These are phyloP conservation scores for Cyanoramphus novaezelandiae DNA, from an alignment of 2,113 vertebrate species.

Conservation along the genomic window DNA sequence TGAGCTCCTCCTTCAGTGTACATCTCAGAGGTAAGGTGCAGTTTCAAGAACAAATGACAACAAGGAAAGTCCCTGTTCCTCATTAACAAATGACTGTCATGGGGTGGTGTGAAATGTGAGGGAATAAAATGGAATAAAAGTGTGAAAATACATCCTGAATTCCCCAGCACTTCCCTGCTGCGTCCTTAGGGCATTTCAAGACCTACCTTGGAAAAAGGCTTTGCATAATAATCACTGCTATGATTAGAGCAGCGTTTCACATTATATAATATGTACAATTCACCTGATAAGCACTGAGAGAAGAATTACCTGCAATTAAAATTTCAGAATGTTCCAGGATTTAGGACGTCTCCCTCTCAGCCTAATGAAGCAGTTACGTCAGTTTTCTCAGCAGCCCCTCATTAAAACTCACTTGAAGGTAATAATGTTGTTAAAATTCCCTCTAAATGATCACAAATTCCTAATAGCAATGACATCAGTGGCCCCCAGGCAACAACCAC, in stretches of 20 bases:
- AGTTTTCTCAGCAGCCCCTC: not conserved
- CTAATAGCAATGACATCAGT: rapidly evolving
- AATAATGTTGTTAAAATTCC: not conserved
- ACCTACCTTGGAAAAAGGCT: constrained; percentile 32
- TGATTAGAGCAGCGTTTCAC: not conserved
- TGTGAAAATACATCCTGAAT: constrained; percentile 7
- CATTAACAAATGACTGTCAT: not conserved
- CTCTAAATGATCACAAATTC: not conserved
- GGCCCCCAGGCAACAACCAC: not conserved
- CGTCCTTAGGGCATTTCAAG: constrained; percentile 42
- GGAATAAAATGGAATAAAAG: constrained; percentile 19
- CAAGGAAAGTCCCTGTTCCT: not conserved
- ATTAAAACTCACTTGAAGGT: not conserved
- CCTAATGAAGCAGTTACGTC: not conserved
- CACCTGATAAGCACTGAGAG: constrained; percentile 10
- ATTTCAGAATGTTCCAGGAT: not conserved
- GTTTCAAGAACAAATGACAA: not conserved
- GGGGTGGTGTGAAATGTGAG: not conserved
- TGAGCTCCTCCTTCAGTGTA: not conserved
- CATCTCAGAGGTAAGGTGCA: not conserved
- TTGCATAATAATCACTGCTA: constrained; percentile 53
- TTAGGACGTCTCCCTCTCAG: not conserved
- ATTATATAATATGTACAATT: constrained; percentile 25
- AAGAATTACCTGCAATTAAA: not conserved
- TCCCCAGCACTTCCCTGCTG: not conserved